Percentiles rank a stretch among this genome's conserved stretches.
phyloP scores from a whole-genome alignment of 2,888 invertebrate species.

The Tanaodytes sp. region DNA sequence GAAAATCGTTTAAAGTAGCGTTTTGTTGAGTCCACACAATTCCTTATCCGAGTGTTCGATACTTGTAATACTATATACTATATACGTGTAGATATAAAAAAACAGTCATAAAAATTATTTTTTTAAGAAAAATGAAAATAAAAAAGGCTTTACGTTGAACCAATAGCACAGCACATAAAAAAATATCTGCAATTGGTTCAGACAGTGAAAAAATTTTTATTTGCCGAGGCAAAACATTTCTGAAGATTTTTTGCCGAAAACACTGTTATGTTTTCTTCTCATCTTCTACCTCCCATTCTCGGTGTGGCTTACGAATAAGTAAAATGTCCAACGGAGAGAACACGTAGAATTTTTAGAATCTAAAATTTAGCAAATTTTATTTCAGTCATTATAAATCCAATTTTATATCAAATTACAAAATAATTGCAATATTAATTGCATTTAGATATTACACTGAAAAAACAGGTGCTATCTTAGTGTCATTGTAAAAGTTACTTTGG shows the following conservation, averaged over 20 bases:
- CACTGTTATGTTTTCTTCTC: conserved; percentile 47
- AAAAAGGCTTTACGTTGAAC: conserved; percentile 43
- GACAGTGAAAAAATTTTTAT: conserved; percentile 42
- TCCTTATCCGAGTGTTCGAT: conserved; percentile 55
- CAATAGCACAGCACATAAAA: conserved; percentile 24
- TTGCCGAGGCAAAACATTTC: conserved; percentile 39
- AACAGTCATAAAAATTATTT: conserved; percentile 53
- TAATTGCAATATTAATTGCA: too few species aligned
- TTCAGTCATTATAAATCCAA: too few species aligned
- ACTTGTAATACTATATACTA: conserved; percentile 54
- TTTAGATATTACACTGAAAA: too few species aligned
- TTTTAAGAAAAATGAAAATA: conserved; percentile 50
- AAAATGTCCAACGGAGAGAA: too few species aligned
- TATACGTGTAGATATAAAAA: conserved; percentile 48
- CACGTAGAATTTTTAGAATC: too few species aligned
- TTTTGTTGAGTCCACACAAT: conserved; percentile 53
- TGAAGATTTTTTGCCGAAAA: conserved; percentile 40
- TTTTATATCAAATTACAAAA: too few species aligned
- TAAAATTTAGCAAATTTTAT: too few species aligned
- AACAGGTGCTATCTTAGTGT: too few species aligned
- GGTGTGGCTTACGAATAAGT: conserved; percentile 38
- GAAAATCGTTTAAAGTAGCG: conserved; percentile 43
- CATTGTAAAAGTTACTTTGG: too few species aligned
- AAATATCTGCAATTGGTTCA: conserved; percentile 38
- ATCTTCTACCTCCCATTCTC: conserved; percentile 52